A percentile compares a stretch with the other conserved stretches of the same genome.
These are phyloP conservation scores for Temnothorax nylanderi DNA, from an alignment of 1,140 invertebrate species.

Conservation along the genomic window DNA sequence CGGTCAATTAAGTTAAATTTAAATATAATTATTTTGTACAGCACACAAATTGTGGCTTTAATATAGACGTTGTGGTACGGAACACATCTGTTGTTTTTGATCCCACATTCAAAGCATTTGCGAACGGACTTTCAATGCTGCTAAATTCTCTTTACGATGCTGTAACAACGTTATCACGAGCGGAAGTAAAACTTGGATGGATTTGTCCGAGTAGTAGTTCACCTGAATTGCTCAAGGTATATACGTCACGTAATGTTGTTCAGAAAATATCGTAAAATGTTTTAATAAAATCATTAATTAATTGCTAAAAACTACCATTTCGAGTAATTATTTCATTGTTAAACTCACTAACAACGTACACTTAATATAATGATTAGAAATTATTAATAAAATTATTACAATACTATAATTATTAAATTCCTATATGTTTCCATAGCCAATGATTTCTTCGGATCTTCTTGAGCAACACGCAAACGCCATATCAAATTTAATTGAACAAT, in stretches of 20 bases:
- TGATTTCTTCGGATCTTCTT: slow-evolving; percentile 89
- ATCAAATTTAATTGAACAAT: slow-evolving; percentile 88
- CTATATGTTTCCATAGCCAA: slow-evolving; percentile 83
- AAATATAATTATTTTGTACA: slow-evolving; percentile 74
- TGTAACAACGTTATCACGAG: slow-evolving; percentile 87
- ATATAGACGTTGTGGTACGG: slow-evolving; percentile 89
- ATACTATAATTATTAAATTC: slow-evolving; percentile 18
- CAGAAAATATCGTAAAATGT: not conserved
- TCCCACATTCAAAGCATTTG: slow-evolving; percentile 92
- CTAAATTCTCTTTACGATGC: slow-evolving; percentile 90
- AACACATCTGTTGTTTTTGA: slow-evolving; percentile 91
- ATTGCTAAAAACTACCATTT: not conserved
- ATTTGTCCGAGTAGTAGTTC: not conserved
- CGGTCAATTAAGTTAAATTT: not conserved
- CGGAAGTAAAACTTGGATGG: slow-evolving; percentile 41
- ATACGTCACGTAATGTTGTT: not conserved
- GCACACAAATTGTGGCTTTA: slow-evolving; percentile 91
- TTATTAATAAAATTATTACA: not conserved
- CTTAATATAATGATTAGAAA: not conserved
- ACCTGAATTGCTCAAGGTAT: slow-evolving; percentile 28
- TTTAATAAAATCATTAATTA: not conserved
- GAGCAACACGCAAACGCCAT: slow-evolving; percentile 87
- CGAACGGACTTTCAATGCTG: slow-evolving; percentile 89
- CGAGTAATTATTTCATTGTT: not conserved
- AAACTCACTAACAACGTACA: no score